Evolutionary conservation across 2,113 vertebrate species (phyloP).

Genomic region (Atractosteus spatula): DNA sequence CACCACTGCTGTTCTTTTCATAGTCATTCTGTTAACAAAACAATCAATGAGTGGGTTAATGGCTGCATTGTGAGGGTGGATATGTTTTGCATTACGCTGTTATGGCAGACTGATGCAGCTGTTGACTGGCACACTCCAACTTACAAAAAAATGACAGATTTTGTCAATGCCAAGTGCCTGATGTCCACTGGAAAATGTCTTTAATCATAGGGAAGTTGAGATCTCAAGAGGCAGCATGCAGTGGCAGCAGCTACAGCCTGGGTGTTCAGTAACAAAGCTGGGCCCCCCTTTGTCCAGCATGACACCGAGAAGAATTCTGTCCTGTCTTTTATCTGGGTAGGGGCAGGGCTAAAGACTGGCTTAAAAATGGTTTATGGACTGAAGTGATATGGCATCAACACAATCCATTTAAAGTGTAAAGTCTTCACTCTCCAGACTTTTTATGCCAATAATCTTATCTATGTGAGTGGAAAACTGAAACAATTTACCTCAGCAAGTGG

Average conservation of each 20-base stretch:
- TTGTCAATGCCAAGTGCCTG: slow-evolving; percentile 74
- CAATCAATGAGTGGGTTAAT: slow-evolving; percentile 60
- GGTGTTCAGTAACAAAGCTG: slow-evolving; percentile 17
- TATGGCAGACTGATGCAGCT: slow-evolving; percentile 73
- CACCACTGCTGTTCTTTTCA: slow-evolving; percentile 53
- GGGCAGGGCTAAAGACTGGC: slow-evolving; percentile 30
- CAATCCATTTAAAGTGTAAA: slow-evolving; percentile 46
- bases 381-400: slow-evolving; percentile 32
- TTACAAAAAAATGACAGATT: slow-evolving; percentile 73
- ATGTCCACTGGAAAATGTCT: slow-evolving; percentile 58
- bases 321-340: slow-evolving; percentile 42
- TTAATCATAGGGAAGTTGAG: slow-evolving; percentile 55
- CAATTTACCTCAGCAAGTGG: slow-evolving; percentile 59
- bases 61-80: slow-evolving; percentile 49
- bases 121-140: slow-evolving; percentile 80
- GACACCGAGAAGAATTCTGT: slow-evolving; percentile 38
- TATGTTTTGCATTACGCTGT: slow-evolving; percentile 42
- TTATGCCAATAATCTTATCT: slow-evolving; percentile 54
- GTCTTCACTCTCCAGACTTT: slow-evolving; percentile 42
- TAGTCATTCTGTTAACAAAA: slow-evolving; percentile 52
- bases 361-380: slow-evolving; percentile 28
- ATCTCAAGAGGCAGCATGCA: slow-evolving; percentile 39
- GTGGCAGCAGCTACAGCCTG: slow-evolving; percentile 30
- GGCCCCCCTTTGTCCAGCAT: slow-evolving; percentile 18
- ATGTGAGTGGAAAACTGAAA: slow-evolving; percentile 60